phyloP scores from a whole-genome alignment of 2,113 vertebrate genomes.

The Bos taurus region ARS-UCD2.0 NC_037350.1:2054501-2055000 shows the following conservation, averaged over 20 bases:
- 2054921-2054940: neutral
- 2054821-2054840: neutral
- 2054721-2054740: neutral
- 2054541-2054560: neutral
- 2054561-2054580: neutral
- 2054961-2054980: neutral
- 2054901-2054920: neutral
- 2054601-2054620: neutral
- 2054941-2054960: neutral
- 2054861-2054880: neutral
- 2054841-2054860: neutral
- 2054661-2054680: neutral
- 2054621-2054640: neutral
- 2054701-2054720: neutral
- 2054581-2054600: rapidly evolving
- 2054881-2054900: neutral
- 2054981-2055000: neutral
- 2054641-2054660: neutral
- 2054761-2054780: neutral
- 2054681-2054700: neutral
- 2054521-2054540: neutral
- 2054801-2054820: neutral
- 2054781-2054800: neutral
- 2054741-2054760: neutral
- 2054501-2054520: neutral